Conservation (phyloP, 2,113 vertebrate genomes). For the Thamnaconus septentrionalis region DNA sequence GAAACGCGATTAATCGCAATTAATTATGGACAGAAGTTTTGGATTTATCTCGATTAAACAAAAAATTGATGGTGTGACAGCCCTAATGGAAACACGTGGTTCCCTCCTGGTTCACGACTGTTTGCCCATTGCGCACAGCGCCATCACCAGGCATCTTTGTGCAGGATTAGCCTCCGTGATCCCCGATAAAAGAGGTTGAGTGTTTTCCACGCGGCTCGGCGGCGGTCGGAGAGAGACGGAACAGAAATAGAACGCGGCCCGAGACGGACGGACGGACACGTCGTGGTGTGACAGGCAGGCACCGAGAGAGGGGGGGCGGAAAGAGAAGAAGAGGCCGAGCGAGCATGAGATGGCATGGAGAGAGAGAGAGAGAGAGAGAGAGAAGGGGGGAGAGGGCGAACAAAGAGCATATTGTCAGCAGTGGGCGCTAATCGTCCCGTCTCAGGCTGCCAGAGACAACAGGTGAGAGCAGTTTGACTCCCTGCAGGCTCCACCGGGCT, state of each 20-base stretch:
- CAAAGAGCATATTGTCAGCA: slow-evolving; percentile 74
- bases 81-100: too few relatives aligned
- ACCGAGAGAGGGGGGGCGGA: slow-evolving; percentile 27
- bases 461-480: slow-evolving; percentile 81
- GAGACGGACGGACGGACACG: slow-evolving; percentile 47
- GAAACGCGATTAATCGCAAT: too few relatives aligned
- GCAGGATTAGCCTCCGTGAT: slow-evolving; percentile 66
- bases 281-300: slow-evolving; percentile 27
- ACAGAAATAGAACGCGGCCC: slow-evolving; percentile 50
- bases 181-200: slow-evolving; percentile 69
- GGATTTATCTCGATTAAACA: too few relatives aligned
- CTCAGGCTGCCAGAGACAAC: slow-evolving; percentile 78
- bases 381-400: slow-evolving; percentile 53
- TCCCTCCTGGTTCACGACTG: too few relatives aligned
- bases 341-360: slow-evolving; percentile 56
- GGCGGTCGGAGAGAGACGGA: slow-evolving; percentile 24
- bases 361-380: slow-evolving; percentile 36
- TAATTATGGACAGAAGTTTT: too few relatives aligned
- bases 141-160: slow-evolving; percentile 51
- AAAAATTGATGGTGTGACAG: too few relatives aligned
- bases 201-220: slow-evolving; percentile 65
- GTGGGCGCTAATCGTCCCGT: slow-evolving; percentile 71
- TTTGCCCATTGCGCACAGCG: slow-evolving; percentile 31
- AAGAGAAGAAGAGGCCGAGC: slow-evolving; percentile 51
- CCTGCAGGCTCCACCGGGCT: slow-evolving; percentile 74